phyloP scores from a whole-genome alignment of 2,113 vertebrate species.

The Chaenogobius annularis region DNA sequence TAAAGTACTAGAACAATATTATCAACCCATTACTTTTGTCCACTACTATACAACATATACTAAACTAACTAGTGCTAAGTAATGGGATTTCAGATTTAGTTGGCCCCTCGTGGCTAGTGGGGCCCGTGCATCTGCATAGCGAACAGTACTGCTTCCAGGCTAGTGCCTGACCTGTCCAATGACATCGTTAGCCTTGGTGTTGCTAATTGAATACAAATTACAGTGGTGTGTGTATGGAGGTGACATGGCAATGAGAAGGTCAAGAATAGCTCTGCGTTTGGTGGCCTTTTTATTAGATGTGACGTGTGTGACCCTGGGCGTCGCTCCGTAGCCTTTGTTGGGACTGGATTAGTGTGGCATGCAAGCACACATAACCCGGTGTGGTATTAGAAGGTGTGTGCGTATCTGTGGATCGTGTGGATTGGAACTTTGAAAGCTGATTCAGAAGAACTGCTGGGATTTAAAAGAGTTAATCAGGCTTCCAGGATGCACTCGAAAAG shows the following conservation, averaged over 20 bases:
- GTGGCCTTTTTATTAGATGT: constrained; percentile 53
- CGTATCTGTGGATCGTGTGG: constrained; percentile 36
- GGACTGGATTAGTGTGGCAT: constrained; percentile 23
- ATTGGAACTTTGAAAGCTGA: constrained; percentile 51
- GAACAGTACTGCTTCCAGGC: not conserved
- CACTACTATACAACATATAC: too few relatives aligned
- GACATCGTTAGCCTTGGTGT: constrained; percentile 43
- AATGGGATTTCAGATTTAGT: too few relatives aligned
- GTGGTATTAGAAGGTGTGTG: constrained; percentile 6
- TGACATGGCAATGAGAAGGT: constrained; percentile 48
- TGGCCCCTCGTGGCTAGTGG: not conserved
- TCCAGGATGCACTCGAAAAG: not conserved
- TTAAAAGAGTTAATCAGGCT: constrained; percentile 44
- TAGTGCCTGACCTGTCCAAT: constrained; percentile 40
- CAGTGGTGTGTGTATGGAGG: constrained; percentile 4
- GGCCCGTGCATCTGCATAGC: too few relatives aligned
- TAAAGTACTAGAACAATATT: too few relatives aligned
- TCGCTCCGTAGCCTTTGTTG: constrained; percentile 31
- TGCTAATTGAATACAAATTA: constrained; percentile 50
- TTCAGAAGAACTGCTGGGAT: constrained; percentile 44
- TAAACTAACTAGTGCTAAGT: not conserved
- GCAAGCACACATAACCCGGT: constrained; percentile 24
- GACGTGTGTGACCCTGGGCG: constrained; percentile 50
- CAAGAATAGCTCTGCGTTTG: constrained; percentile 48
- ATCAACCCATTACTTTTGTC: too few relatives aligned